Evolutionary conservation across 2,888 invertebrate genomes (phyloP).

Genomic region (Podabrus alpinus): DNA sequence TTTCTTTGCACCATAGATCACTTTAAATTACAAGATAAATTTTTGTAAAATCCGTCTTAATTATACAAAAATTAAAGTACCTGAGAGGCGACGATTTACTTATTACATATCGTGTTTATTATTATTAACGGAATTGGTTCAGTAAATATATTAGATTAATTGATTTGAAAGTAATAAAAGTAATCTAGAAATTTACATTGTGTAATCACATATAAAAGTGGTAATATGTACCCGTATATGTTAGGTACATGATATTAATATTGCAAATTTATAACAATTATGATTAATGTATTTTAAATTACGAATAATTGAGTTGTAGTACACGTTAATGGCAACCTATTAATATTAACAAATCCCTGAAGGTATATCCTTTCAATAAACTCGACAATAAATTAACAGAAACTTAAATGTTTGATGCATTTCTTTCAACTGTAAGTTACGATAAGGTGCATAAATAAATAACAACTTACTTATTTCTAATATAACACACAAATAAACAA

Average conservation of each 20-base stretch:
- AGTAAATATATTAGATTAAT: neutral
- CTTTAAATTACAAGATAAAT: neutral
- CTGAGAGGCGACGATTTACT: no score
- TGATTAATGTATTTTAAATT: slow-evolving; percentile 48
- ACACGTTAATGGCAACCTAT: slow-evolving; percentile 46
- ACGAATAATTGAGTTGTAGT: slow-evolving; percentile 45
- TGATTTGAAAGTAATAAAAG: neutral
- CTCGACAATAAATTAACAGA: slow-evolving; percentile 14
- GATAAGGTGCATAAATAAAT: neutral
- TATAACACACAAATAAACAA: slow-evolving; percentile 16
- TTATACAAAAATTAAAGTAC: no score
- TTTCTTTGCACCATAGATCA: neutral
- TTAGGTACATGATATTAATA: slow-evolving; percentile 25
- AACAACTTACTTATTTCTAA: slow-evolving; percentile 12
- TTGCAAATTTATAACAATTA: slow-evolving; percentile 42
- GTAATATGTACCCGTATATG: neutral
- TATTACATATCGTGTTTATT: neutral
- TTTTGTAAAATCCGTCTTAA: neutral
- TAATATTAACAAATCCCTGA: slow-evolving; percentile 41
- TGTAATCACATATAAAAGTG: neutral
- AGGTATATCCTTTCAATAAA: slow-evolving; percentile 36
- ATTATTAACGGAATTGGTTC: neutral
- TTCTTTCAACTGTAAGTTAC: neutral
- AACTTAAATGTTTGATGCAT: neutral
- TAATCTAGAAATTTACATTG: neutral